Evolutionary conservation across 2,888 invertebrate species (phyloP).

Genomic region (Blastobasis lacticolella): DNA sequence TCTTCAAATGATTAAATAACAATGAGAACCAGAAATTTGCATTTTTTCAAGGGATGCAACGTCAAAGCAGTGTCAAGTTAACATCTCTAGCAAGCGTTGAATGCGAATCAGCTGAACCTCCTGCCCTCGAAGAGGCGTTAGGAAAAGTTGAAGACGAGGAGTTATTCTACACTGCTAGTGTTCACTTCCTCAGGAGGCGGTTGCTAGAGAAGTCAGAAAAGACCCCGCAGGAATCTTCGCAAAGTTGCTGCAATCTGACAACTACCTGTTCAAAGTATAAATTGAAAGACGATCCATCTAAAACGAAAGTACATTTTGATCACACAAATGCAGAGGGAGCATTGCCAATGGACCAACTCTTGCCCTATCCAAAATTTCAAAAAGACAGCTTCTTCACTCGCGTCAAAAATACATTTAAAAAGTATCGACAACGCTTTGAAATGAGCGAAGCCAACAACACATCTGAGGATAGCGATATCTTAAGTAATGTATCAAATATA

Average conservation of each 20-base stretch:
- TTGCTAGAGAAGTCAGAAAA: constrained; percentile 39
- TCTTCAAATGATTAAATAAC: constrained; percentile 14
- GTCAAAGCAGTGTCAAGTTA: constrained; percentile 14
- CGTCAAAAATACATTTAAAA: constrained; percentile 39
- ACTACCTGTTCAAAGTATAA: not conserved
- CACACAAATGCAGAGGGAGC: constrained; percentile 11
- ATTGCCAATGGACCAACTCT: constrained; percentile 51
- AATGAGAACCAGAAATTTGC: constrained; percentile 26
- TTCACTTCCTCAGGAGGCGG: constrained; percentile 49
- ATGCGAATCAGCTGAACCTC: constrained; percentile 7
- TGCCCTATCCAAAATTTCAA: constrained; percentile 53
- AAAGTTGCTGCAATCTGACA: constrained; percentile 39
- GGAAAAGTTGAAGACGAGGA: constrained; percentile 38
- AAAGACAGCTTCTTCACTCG: constrained; percentile 39
- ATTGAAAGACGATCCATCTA: not conserved
- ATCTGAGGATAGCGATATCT: constrained; percentile 25
- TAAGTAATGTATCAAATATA: constrained; percentile 27
- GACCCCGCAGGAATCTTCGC: constrained; percentile 22
- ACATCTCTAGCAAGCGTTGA: too few relatives aligned
- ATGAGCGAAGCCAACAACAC: constrained; percentile 17
- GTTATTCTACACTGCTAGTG: constrained; percentile 53
- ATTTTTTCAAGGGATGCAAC: constrained; percentile 39
- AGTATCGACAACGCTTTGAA: constrained; percentile 24
- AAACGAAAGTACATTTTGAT: constrained; percentile 5
- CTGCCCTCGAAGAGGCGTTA: constrained; percentile 20